A percentile compares a stretch with the other conserved stretches of the same genome.
phyloP scores from a whole-genome alignment of 2,113 vertebrate species.

The Orthonyx spaldingii region DNA sequence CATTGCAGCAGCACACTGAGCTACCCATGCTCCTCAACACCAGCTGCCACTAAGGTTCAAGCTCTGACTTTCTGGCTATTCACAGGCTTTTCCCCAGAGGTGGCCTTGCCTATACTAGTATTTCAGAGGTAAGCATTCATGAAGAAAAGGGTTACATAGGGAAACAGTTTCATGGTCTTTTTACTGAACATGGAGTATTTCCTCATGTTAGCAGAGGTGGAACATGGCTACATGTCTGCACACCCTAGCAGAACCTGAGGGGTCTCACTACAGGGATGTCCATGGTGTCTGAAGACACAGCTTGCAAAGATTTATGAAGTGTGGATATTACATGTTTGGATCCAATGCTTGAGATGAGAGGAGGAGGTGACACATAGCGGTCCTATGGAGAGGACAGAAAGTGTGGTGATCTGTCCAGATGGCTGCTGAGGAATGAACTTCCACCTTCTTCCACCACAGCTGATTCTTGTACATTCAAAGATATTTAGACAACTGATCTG shows the following conservation, averaged over 20 bases:
- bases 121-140: neutral
- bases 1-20: accelerated
- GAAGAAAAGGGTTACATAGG: neutral
- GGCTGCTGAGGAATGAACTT: neutral
- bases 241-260: neutral
- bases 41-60: neutral
- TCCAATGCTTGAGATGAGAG: accelerated
- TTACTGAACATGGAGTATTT: neutral
- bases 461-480: neutral
- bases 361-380: accelerated
- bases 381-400: neutral
- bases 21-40: neutral
- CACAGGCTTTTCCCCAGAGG: neutral
- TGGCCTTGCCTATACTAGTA: neutral
- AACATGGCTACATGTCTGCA: accelerated
- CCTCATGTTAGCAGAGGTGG: neutral
- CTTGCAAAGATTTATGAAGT: neutral
- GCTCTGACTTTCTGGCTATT: neutral
- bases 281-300: neutral
- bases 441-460: neutral
- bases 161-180: neutral
- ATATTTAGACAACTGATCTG: neutral
- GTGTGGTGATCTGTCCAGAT: neutral
- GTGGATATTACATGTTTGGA: neutral
- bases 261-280: neutral